Percentiles rank a stretch among this genome's conserved stretches.
phyloP scores from a whole-genome alignment of 2,113 vertebrate genomes.

The Platanista minor region DNA sequence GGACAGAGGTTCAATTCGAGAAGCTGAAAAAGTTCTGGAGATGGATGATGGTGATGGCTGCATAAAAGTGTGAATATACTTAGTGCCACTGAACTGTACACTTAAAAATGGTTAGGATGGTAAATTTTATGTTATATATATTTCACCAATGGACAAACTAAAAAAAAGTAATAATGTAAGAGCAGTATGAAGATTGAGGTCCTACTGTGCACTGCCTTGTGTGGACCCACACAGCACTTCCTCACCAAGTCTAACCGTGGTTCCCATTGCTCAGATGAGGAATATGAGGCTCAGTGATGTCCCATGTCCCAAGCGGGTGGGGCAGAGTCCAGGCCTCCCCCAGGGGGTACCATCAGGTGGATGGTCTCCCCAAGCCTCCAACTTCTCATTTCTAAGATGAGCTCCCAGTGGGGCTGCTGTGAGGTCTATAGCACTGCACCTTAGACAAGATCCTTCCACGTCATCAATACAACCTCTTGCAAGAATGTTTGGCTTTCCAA shows the following conservation, averaged over 20 bases:
- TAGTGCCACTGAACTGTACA: too few relatives aligned
- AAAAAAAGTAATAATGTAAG: neutral
- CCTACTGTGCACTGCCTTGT: neutral
- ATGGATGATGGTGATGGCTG: too few relatives aligned
- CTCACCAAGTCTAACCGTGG: neutral
- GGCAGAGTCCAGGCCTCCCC: neutral
- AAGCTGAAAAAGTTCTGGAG: too few relatives aligned
- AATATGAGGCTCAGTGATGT: fast-evolving
- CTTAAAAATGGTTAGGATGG: too few relatives aligned
- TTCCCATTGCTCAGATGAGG: neutral
- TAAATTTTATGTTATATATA: too few relatives aligned
- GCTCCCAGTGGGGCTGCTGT: neutral
- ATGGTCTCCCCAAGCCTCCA: neutral
- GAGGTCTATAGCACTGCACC: neutral
- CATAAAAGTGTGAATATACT: too few relatives aligned
- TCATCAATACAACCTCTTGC: neutral
- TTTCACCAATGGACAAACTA: neutral
- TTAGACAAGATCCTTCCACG: neutral
- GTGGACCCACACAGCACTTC: neutral
- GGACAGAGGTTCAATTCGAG: too few relatives aligned
- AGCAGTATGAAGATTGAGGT: neutral
- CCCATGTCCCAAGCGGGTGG: neutral
- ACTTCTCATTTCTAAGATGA: neutral
- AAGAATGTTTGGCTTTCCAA: neutral
- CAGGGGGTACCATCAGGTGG: neutral